phyloP scores from a whole-genome alignment of 92 coral and sea anemone species.

The Porites lobata region DNA sequence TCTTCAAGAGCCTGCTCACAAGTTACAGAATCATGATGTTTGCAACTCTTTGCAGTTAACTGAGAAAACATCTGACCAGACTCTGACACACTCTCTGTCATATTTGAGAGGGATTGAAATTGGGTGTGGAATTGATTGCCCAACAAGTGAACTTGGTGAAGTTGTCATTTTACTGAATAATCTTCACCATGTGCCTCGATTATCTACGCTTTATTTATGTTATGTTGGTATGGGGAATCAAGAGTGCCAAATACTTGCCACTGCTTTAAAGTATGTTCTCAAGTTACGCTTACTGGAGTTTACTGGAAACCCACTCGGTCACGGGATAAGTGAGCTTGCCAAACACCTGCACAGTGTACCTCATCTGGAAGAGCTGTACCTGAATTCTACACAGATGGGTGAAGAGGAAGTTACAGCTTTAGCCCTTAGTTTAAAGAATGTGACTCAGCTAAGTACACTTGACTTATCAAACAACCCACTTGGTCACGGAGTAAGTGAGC shows the following conservation, averaged over 20 bases:
- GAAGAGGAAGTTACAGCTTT: constrained; percentile 25
- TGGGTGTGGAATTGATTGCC: rapidly evolving
- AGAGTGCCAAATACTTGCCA: background rate
- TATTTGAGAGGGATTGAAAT: background rate
- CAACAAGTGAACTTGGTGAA: background rate
- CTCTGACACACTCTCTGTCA: background rate
- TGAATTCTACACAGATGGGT: background rate
- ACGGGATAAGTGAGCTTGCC: constrained; percentile 17
- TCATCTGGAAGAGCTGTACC: background rate
- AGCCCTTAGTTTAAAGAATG: constrained; percentile 3
- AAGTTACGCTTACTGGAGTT: background rate
- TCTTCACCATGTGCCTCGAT: background rate
- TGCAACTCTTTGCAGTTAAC: background rate
- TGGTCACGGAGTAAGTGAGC: background rate
- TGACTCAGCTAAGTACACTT: background rate
- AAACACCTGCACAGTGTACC: background rate
- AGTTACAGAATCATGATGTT: background rate
- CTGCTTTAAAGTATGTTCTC: background rate
- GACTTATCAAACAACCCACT: too few species aligned
- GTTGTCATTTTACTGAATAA: background rate
- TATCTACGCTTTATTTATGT: background rate
- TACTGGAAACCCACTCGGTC: background rate
- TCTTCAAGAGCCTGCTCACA: constrained; percentile 1
- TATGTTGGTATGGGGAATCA: background rate
- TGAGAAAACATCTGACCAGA: background rate